These are phyloP conservation scores for Sebastes hopkinsi DNA, from an alignment of 2,797 vertebrate genomes.

Conservation along the genomic window DNA sequence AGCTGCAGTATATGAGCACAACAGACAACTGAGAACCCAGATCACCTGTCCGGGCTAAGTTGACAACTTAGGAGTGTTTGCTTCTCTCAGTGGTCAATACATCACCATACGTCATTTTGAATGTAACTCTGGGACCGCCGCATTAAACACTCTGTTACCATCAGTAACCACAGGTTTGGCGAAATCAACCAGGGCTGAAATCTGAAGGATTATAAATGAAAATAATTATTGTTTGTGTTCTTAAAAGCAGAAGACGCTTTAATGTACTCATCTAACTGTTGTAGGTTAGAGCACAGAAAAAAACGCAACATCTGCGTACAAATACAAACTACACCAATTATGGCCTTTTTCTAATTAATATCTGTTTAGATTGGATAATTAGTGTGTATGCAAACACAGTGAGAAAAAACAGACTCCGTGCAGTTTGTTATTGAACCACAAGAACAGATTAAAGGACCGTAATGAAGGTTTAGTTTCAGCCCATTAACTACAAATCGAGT, in stretches of 20 bases:
- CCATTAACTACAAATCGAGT: background rate
- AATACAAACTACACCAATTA: background rate
- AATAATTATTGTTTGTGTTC: background rate
- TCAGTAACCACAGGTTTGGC: background rate
- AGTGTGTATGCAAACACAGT: background rate
- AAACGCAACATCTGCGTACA: background rate
- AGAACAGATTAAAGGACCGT: background rate
- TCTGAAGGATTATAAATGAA: background rate
- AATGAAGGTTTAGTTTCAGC: conserved; percentile 3
- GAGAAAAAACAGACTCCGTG: background rate
- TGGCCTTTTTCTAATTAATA: background rate
- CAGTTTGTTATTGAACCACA: background rate
- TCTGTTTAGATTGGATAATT: background rate
- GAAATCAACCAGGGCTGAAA: background rate
- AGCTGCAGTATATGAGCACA: too few relatives aligned
- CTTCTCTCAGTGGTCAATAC: background rate
- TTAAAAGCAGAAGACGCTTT: background rate
- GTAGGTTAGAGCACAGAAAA: background rate
- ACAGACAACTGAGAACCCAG: too few relatives aligned
- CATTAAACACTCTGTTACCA: background rate
- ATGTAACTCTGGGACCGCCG: background rate
- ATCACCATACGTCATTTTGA: background rate
- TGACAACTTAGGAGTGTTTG: background rate
- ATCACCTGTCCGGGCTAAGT: too few relatives aligned
- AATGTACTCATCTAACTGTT: background rate